Base-by-base conservation (phyloP, 2,888 invertebrate species). In the Hyalella azteca region DNA sequence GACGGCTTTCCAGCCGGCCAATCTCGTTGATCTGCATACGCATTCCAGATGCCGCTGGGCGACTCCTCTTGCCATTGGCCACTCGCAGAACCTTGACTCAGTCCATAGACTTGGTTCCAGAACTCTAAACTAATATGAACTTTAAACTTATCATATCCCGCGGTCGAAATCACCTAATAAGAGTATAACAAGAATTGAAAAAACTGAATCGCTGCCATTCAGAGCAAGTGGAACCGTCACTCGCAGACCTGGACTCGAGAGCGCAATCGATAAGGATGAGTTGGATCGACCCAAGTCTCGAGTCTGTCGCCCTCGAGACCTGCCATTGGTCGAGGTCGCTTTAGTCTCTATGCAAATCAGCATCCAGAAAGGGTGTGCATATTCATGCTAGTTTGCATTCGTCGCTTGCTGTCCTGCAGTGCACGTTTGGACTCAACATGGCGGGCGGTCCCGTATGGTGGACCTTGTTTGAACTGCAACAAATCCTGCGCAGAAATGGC, bases 21-120 rank as follows among this genome's bases (percentile, higher is more conserved):
- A 36, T 66, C 66, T 66, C 36, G 29, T 66, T 36, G 19, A 66
- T 66, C 66, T 66, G 66, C 66, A 66, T 66, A 66, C 66, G 66
- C 66, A 66, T 66, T 66, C 66, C 66, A 66, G 36, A 7, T n/a
- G 66, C n/a, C 9, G 5, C 26, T 54, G 19, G 66, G 29, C 32
- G 1, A n/a, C 66, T 66, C 66, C 66, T 66, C 66, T 36, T 66
- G 13, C 66, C n/a, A 9, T 66, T 66, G 39, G 66, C 66, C 19
- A 15, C 29, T 45, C 45, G 45, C 45, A 9, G 45, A 9, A 66
- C 66, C 1, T n/a, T 7, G 19, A n/a, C 66, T 22, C 29, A n/a
- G n/a, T n/a, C n/a, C n/a, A n/a, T n/a, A n/a, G n/a, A n/a, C n/a
- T n/a, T n/a, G n/a, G n/a, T 15, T 45, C 11, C 45, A 45, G 9